Percentiles rank a stretch among this genome's conserved stretches.
Conservation (phyloP, 2,797 vertebrate genomes). For the Danio tinwini region DNA sequence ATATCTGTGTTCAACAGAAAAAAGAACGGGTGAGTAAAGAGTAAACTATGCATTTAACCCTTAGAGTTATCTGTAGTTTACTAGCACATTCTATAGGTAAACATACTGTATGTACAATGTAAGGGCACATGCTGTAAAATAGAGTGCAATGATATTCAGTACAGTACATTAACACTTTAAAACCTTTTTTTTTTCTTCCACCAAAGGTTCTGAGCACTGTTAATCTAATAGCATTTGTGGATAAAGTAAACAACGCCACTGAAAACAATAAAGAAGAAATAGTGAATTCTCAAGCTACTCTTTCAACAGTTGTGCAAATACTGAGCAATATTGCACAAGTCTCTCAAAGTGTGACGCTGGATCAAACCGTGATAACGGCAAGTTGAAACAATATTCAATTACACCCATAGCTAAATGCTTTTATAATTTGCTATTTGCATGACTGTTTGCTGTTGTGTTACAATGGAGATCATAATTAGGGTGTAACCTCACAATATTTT, state of each 20-base stretch:
- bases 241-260: slow-evolving; percentile 48
- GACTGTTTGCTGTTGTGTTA: background rate
- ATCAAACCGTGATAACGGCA: slow-evolving; percentile 61
- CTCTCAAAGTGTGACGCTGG: slow-evolving; percentile 28
- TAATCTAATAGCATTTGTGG: slow-evolving; percentile 64
- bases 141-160: no score
- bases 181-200: no score
- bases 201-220: slow-evolving; percentile 58
- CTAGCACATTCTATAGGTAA: no score
- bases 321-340: slow-evolving; percentile 72
- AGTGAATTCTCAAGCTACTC: slow-evolving; percentile 67
- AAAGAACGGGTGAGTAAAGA: no score
- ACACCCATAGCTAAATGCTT: background rate
- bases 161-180: no score
- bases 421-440: background rate
- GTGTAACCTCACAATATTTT: no score
- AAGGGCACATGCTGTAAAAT: no score
- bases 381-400: background rate
- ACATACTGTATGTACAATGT: no score
- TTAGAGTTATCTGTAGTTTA: no score
- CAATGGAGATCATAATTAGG: no score
- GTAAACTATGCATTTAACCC: no score
- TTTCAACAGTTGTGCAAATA: slow-evolving; percentile 78
- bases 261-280: slow-evolving; percentile 19
- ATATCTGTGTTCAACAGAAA: no score